These are phyloP conservation scores for Neogale vison DNA, from an alignment of 2,113 vertebrate species.

Conservation along the genomic window DNA sequence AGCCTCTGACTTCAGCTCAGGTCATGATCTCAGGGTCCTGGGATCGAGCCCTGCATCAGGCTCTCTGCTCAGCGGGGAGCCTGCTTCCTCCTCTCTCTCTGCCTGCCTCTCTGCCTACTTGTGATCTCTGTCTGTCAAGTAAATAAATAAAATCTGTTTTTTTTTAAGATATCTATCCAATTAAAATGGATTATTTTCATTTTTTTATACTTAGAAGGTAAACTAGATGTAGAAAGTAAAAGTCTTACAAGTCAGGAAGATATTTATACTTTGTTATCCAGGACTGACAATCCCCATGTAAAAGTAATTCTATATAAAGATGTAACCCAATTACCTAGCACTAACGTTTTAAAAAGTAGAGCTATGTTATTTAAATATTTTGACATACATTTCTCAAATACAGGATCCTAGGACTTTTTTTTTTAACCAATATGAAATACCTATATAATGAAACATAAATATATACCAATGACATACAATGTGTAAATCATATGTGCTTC, in stretches of 20 bases:
- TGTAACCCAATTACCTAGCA: neutral
- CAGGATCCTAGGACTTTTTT: slow-evolving; percentile 15
- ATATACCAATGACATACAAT: neutral
- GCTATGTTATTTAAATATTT: neutral
- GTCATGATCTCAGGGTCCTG: too few relatives aligned
- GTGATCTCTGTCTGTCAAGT: too few relatives aligned
- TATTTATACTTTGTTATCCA: slow-evolving; percentile 9
- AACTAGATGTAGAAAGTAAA: slow-evolving; percentile 38
- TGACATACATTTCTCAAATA: neutral
- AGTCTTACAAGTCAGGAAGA: slow-evolving; percentile 25
- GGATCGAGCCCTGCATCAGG: too few relatives aligned
- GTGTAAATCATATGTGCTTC: slow-evolving; percentile 4
- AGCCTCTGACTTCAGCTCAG: too few relatives aligned
- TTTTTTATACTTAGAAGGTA: neutral
- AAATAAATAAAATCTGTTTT: too few relatives aligned
- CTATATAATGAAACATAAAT: neutral
- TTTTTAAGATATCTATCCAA: neutral
- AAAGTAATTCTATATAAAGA: neutral
- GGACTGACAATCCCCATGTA: neutral
- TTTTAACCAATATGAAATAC: slow-evolving; percentile 36
- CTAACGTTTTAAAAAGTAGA: neutral
- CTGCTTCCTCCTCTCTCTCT: too few relatives aligned
- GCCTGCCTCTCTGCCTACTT: too few relatives aligned
- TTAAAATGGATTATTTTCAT: neutral
- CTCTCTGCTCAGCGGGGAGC: too few relatives aligned